phyloP scores from a whole-genome alignment of 1,140 invertebrate species.

The Drosophila virilis region DNA sequence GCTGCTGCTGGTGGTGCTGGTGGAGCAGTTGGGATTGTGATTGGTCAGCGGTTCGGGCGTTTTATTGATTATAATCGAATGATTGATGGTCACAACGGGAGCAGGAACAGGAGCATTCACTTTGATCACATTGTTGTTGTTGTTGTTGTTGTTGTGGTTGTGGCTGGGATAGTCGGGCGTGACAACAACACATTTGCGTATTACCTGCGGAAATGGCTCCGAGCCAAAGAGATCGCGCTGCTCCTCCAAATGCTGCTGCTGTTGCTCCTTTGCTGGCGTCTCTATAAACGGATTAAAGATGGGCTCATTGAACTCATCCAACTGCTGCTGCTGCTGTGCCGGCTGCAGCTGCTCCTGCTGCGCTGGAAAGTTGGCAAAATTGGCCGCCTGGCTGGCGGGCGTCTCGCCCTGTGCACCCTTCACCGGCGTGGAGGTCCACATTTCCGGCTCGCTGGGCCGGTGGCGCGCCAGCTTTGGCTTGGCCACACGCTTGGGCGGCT shows the following conservation, averaged over 20 bases:
- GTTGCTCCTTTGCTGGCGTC: slow-evolving; percentile 28
- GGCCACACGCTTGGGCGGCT: slow-evolving; percentile 44
- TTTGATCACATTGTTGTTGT: slow-evolving; percentile 56
- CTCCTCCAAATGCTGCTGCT: slow-evolving; percentile 17
- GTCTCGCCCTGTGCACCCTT: slow-evolving; percentile 39
- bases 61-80: slow-evolving; percentile 83
- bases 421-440: slow-evolving; percentile 81
- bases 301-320: slow-evolving; percentile 82
- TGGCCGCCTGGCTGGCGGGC: slow-evolving; percentile 23
- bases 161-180: slow-evolving; percentile 60
- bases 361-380: slow-evolving; percentile 71
- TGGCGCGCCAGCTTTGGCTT: slow-evolving; percentile 29
- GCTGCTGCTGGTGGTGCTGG: slow-evolving; percentile 21
- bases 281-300: slow-evolving; percentile 81
- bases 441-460: slow-evolving; percentile 48
- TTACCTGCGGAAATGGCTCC: slow-evolving; percentile 85
- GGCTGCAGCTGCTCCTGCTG: slow-evolving; percentile 43
- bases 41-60: slow-evolving; percentile 67
- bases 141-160: slow-evolving; percentile 35
- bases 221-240: slow-evolving; percentile 86
- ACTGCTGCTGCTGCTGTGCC: slow-evolving; percentile 27
- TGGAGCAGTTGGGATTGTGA: slow-evolving; percentile 28
- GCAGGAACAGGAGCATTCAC: slow-evolving; percentile 30
- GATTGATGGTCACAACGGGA: slow-evolving; percentile 80
- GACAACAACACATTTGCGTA: slow-evolving; percentile 66